phyloP scores from a whole-genome alignment of 2,113 vertebrate genomes.

The Plotosus lineatus region DNA sequence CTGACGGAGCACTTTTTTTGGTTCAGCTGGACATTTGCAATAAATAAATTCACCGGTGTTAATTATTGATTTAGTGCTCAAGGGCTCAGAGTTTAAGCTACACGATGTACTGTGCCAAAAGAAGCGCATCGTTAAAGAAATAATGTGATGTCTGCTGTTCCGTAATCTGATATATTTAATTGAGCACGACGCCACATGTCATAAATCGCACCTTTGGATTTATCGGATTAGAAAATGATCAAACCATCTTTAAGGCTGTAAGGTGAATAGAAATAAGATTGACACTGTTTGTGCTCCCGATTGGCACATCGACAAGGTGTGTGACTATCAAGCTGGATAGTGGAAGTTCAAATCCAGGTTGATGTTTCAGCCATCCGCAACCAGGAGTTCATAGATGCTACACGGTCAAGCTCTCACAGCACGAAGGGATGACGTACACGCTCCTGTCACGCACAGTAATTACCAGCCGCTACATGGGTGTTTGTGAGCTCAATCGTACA shows the following conservation, averaged over 20 bases:
- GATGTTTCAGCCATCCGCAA: no score
- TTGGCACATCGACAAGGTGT: no score
- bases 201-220: not conserved
- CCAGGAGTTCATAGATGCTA: no score
- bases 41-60: conserved; percentile 72
- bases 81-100: conserved; percentile 6
- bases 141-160: not conserved
- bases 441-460: no score
- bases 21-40: conserved; percentile 65
- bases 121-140: not conserved
- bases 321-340: no score
- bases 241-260: not conserved
- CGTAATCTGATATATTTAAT: not conserved
- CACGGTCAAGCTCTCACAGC: no score
- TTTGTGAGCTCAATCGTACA: no score
- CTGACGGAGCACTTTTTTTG: conserved; percentile 75
- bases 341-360: no score
- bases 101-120: not conserved
- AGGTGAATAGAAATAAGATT: not conserved
- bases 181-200: not conserved
- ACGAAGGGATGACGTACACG: no score
- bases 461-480: no score
- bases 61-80: conserved; percentile 70
- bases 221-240: not conserved
- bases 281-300: not conserved